Evolutionary conservation across 2,888 invertebrate genomes (phyloP).

Genomic region (Molanna angustata): DNA sequence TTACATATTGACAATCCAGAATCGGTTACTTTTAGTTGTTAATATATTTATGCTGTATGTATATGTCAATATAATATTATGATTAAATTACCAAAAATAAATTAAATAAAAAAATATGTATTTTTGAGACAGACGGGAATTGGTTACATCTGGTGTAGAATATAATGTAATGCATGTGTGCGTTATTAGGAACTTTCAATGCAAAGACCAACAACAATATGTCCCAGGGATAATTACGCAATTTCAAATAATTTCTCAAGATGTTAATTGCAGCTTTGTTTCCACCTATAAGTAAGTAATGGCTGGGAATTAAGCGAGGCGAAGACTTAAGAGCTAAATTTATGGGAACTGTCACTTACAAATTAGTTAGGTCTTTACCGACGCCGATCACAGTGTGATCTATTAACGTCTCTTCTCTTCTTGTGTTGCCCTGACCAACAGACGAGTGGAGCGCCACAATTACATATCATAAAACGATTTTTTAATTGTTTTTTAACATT

Average conservation of each 20-base stretch:
- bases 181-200: too few species aligned
- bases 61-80: too few species aligned
- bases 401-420: slow-evolving; percentile 19
- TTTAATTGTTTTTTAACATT: slow-evolving; percentile 25
- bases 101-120: too few species aligned
- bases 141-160: too few species aligned
- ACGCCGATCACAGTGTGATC: slow-evolving; percentile 20
- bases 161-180: too few species aligned
- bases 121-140: too few species aligned
- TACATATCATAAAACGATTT: slow-evolving; percentile 13
- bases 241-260: slow-evolving; percentile 27
- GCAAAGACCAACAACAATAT: slow-evolving; percentile 1
- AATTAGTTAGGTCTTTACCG: slow-evolving; percentile 26
- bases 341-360: slow-evolving; percentile 32
- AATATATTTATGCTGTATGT: too few species aligned
- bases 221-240: slow-evolving; percentile 27
- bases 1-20: too few species aligned
- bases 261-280: slow-evolving; percentile 30
- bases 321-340: slow-evolving; percentile 30
- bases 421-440: too few species aligned
- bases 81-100: too few species aligned
- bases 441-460: slow-evolving; percentile 10
- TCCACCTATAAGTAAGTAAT: slow-evolving; percentile 30
- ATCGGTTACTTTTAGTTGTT: too few species aligned
- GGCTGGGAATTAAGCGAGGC: slow-evolving; percentile 24